Evolutionary conservation across 2,113 vertebrate genomes (phyloP), one percentile per base, ranked within the genome.

Genomic region (Melanostigma gelatinosum): DNA sequence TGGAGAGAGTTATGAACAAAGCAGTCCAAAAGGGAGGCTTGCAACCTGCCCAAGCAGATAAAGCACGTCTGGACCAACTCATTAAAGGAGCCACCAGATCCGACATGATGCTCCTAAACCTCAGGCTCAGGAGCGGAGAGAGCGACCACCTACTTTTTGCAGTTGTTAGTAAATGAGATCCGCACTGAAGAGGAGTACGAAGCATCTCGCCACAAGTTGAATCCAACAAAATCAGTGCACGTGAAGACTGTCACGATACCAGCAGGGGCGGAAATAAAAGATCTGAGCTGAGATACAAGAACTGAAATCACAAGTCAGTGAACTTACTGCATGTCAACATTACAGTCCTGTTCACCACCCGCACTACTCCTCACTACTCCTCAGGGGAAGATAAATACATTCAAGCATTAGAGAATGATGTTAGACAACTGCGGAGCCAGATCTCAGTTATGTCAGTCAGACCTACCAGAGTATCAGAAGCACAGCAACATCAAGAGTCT

Each of bases 11-110:
- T 0, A 32, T 84, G 15, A 82, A 65, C 36, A 84, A 84, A 75
- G 78, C 82, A 5, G 75, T 86, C 0, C 61, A 82, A 50, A 86
- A 65, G 36, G 75, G 70, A 29, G 71, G 84, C 3, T 18, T 89
- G 2, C 44, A 8, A 15, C 11, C 46, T 11, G 6, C 38, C 1
- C 1, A 38, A 0, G 46, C 9, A 18, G 64, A 75, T n/a, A 68
- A 64, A 36, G 40, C 64, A 32, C 27, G 38, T 7, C 24, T 83
- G 20, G 80, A 80, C 1, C 80, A 83, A 15, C 38, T 83, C n/a
- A 79, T 87, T n/a, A 80, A 75, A 62, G 85, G 66, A 1, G 70
- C 60, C 36, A 72, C 24, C 0, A 12, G 13, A 11, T 83, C 80
- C 6, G 61, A 84, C n/a, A 42, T 74, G 55, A 78, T 79, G 82